Conservation (phyloP, 2,888 invertebrate species). For the Xanthia togata region DNA sequence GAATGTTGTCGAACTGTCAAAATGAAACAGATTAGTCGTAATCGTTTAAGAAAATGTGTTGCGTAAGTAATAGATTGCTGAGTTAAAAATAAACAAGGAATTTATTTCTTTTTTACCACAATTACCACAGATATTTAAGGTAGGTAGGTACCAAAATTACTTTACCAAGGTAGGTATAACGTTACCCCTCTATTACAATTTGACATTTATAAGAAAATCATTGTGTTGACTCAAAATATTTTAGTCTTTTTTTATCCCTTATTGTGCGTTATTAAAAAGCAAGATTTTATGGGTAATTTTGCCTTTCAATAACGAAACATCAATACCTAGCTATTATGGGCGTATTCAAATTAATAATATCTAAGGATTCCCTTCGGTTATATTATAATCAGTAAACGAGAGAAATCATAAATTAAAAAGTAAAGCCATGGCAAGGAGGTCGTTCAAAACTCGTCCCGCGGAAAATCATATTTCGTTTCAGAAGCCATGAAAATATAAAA, state of each 20-base stretch:
- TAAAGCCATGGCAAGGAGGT: slow-evolving; percentile 79
- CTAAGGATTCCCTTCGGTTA: slow-evolving; percentile 54
- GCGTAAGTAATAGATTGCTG: too few relatives aligned
- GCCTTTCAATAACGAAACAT: slow-evolving; percentile 39
- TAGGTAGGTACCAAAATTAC: not conserved
- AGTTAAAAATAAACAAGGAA: not conserved
- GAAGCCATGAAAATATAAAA: slow-evolving; percentile 85
- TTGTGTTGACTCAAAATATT: not conserved
- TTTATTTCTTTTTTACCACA: not conserved
- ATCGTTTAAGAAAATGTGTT: too few relatives aligned
- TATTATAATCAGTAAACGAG: slow-evolving; percentile 53
- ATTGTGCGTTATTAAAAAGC: too few relatives aligned
- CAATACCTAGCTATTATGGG: not conserved
- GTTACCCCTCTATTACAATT: not conserved
- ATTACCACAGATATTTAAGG: not conserved
- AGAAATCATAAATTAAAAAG: slow-evolving; percentile 75
- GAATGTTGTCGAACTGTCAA: too few relatives aligned
- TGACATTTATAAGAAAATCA: not conserved
- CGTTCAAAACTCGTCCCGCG: slow-evolving; percentile 79
- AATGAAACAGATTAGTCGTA: too few relatives aligned
- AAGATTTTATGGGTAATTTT: not conserved
- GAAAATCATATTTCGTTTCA: slow-evolving; percentile 86
- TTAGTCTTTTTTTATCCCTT: not conserved
- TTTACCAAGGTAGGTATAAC: not conserved
- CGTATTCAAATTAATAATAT: slow-evolving; percentile 39